Evolutionary conservation across 2,113 vertebrate genomes (phyloP).

Genomic region (Thermophis baileyi): DNA sequence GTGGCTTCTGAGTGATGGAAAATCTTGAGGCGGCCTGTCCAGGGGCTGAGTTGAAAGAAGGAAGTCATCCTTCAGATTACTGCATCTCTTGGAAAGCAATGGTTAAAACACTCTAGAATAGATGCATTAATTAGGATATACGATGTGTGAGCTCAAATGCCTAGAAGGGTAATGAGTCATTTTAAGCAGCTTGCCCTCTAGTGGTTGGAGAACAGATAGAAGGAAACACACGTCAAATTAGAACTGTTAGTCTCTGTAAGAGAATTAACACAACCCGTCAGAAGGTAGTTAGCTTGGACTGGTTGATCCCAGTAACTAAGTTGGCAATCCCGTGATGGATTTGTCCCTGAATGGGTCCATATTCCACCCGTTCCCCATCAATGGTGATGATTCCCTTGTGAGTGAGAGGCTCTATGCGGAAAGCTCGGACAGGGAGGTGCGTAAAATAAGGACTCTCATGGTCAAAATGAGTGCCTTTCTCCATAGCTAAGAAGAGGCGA

Average conservation of each 20-base stretch:
- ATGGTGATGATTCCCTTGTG: slow-evolving; percentile 82
- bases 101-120: neutral
- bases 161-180: neutral
- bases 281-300: slow-evolving; percentile 10
- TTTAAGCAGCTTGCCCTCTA: neutral
- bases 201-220: neutral
- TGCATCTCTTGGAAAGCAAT: neutral
- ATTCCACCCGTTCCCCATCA: slow-evolving; percentile 86
- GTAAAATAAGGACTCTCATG: slow-evolving; percentile 79
- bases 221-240: neutral
- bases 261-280: neutral
- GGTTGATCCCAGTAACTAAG: slow-evolving; percentile 48
- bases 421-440: slow-evolving; percentile 79
- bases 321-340: slow-evolving; percentile 62
- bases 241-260: neutral
- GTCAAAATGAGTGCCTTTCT: slow-evolving; percentile 79
- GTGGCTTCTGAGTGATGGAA: neutral
- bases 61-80: neutral
- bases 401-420: slow-evolving; percentile 86
- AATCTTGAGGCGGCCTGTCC: neutral
- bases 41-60: neutral
- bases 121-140: neutral
- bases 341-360: slow-evolving; percentile 87
- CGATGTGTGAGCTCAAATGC: neutral
- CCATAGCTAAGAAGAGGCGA: slow-evolving; percentile 87